phyloP scores from a whole-genome alignment of 2,888 invertebrate genomes.

The Antitype chi region DNA sequence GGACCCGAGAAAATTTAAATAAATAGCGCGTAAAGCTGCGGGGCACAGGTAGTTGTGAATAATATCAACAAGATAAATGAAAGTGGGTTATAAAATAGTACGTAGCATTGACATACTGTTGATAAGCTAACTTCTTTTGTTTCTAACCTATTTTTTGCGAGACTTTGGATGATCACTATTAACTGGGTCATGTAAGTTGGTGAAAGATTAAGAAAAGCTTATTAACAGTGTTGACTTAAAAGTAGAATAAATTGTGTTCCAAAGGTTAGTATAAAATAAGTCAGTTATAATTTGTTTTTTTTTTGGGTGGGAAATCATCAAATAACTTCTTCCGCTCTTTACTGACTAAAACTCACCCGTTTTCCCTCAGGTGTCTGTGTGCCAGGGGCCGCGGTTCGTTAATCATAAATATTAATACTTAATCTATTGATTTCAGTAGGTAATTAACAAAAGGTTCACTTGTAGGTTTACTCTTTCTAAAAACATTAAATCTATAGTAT shows the following conservation, averaged over 20 bases:
- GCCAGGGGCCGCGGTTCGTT: too few species aligned
- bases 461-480: too few species aligned
- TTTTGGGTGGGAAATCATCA: too few species aligned
- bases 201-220: not conserved
- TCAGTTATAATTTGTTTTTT: too few species aligned
- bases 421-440: too few species aligned
- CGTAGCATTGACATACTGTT: constrained; percentile 61
- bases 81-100: constrained; percentile 61
- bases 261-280: not conserved
- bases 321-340: too few species aligned
- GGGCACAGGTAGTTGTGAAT: not conserved
- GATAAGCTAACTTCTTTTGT: constrained; percentile 35
- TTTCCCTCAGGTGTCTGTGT: too few species aligned
- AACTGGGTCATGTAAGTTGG: not conserved
- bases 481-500: too few species aligned
- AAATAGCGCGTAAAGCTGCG: too few species aligned
- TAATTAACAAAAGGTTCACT: too few species aligned
- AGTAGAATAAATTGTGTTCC: not conserved
- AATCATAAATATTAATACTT: too few species aligned
- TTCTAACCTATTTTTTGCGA: constrained; percentile 33
- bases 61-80: constrained; percentile 49
- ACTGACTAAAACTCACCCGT: too few species aligned
- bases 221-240: not conserved
- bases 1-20: not conserved
- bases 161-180: not conserved